Conservation (phyloP, 2,113 vertebrate species). For the Lanius collurio region DNA sequence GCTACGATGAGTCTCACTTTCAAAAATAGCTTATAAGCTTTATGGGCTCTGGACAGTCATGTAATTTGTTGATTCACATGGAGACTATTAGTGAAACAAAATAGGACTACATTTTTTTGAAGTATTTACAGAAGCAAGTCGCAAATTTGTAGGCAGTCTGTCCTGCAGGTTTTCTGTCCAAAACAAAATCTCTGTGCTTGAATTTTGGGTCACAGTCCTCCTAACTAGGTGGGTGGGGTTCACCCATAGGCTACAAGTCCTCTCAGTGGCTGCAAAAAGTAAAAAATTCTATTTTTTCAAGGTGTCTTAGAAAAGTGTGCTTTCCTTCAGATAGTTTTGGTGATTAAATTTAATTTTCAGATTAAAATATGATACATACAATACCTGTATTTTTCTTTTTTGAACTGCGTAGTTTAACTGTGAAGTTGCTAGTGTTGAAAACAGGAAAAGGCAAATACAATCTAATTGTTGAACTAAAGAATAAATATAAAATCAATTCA, state of each 20-base stretch:
- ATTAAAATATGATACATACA: neutral
- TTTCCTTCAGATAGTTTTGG: neutral
- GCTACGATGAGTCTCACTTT: neutral
- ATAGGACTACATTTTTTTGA: neutral
- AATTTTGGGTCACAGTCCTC: neutral
- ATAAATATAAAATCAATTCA: neutral
- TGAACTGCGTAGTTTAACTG: neutral
- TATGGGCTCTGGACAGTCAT: neutral
- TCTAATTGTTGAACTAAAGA: neutral
- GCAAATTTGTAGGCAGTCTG: neutral
- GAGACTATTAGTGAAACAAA: neutral
- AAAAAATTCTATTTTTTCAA: neutral
- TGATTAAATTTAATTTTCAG: neutral
- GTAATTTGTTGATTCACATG: neutral
- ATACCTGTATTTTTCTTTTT: neutral
- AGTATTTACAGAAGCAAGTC: neutral
- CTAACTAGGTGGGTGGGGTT: fast-evolving
- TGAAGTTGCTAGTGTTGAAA: neutral
- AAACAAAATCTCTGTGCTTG: neutral
- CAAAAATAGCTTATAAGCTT: neutral
- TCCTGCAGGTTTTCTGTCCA: neutral
- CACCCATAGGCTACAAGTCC: neutral
- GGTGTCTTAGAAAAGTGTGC: neutral
- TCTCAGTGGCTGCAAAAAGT: neutral
- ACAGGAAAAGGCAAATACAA: neutral